A percentile compares a stretch with the other conserved stretches of the same genome.
phyloP scores from a whole-genome alignment of 2,888 invertebrate species.

The Gandaritis pyraliata region DNA sequence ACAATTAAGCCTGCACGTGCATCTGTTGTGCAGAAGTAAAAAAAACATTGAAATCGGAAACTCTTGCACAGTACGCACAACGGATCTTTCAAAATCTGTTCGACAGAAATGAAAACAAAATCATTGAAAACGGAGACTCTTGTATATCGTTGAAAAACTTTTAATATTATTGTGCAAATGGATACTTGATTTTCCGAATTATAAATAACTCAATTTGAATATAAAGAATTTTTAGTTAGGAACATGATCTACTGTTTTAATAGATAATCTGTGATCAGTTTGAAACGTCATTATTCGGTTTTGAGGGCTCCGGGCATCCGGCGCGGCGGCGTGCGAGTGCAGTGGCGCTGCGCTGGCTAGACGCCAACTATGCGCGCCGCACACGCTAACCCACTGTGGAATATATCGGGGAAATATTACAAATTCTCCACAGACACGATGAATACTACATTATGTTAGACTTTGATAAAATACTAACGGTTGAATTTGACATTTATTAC shows the following conservation, averaged over 20 bases:
- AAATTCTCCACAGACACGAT: constrained; percentile 40
- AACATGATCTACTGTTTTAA: constrained; percentile 5
- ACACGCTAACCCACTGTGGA: constrained; percentile 63
- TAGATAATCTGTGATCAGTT: constrained; percentile 28
- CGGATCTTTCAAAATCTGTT: no score
- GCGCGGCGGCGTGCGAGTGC: constrained; percentile 52
- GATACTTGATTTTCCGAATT: no score
- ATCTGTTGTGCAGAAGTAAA: no score
- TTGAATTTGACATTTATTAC: constrained; percentile 3
- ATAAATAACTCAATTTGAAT: no score
- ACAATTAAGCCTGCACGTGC: no score
- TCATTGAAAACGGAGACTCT: no score
- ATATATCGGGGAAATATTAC: constrained; percentile 58
- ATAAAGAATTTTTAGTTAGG: no score
- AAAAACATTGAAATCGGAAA: no score
- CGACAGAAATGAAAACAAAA: no score
- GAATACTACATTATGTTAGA: constrained; percentile 50
- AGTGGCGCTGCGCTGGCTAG: constrained; percentile 76
- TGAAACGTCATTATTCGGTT: constrained; percentile 39
- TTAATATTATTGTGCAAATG: no score
- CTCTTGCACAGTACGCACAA: no score
- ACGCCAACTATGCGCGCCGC: constrained; percentile 65
- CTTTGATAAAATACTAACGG: constrained; percentile 40
- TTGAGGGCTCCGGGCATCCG: constrained; percentile 63
- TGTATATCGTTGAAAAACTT: no score